Evolutionary conservation across 2,888 invertebrate species (phyloP).

Genomic region (Apamea anceps): DNA sequence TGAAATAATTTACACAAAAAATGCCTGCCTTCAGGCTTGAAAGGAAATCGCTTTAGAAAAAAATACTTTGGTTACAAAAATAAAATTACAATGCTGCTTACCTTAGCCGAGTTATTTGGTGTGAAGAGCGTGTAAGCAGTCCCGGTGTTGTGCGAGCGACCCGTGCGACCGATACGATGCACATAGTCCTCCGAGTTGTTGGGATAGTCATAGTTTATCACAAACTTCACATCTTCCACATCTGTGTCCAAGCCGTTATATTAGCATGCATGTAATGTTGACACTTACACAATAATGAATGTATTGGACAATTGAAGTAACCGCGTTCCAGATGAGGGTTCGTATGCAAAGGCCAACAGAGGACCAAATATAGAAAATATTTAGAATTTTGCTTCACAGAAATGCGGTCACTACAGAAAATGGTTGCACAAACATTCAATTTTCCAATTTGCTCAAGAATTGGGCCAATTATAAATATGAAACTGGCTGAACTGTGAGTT

Average conservation of each 20-base stretch:
- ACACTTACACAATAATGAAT: conserved; percentile 34
- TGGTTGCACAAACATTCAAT: conserved; percentile 9
- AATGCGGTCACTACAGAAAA: conserved; percentile 10
- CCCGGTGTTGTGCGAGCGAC: conserved; percentile 97
- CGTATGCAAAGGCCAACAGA: background rate
- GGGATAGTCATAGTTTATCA: conserved; percentile 99
- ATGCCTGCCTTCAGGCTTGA: too few species aligned
- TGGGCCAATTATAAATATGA: background rate
- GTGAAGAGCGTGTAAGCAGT: conserved; percentile 99
- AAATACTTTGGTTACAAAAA: background rate
- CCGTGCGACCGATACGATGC: conserved; percentile 98
- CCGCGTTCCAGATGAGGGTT: conserved; percentile 55
- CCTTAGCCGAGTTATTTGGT: conserved; percentile 96
- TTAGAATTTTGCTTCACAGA: background rate
- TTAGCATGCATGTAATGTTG: conserved; percentile 20
- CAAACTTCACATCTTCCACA: conserved; percentile 99
- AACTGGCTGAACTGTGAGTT: background rate
- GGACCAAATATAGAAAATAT: background rate
- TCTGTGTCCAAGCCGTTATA: conserved; percentile 90
- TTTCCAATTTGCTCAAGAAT: background rate
- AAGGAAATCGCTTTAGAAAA: too few species aligned
- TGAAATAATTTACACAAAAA: too few species aligned
- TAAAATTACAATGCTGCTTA: conserved; percentile 51
- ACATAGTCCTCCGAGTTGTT: conserved; percentile 99
- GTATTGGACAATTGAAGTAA: conserved; percentile 52